Percentiles rank a stretch among this genome's conserved stretches.
Conservation (phyloP, 2,113 vertebrate species). For the Meles meles region DNA sequence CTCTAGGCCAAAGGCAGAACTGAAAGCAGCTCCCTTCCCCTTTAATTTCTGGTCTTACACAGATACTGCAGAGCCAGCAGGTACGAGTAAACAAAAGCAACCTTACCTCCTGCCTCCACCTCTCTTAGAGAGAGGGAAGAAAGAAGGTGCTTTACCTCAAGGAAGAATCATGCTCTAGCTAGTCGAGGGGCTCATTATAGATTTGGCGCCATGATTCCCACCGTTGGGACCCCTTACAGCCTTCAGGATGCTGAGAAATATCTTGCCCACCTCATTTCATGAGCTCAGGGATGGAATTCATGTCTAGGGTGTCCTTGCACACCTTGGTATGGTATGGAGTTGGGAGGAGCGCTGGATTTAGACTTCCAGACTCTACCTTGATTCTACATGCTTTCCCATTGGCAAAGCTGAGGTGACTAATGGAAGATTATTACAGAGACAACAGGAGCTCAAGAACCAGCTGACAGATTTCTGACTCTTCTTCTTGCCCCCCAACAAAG, state of each 20-base stretch:
- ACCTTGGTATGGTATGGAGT: neutral
- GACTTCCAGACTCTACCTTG: neutral
- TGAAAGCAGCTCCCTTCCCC: neutral
- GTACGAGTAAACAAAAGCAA: neutral
- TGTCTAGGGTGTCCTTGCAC: fast-evolving
- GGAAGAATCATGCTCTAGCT: neutral
- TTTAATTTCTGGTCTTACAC: neutral
- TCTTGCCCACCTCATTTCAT: neutral
- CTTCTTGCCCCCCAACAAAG: neutral
- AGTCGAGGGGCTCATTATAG: neutral
- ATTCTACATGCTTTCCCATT: neutral
- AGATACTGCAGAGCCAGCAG: neutral
- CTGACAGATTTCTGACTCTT: neutral
- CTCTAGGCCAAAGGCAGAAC: neutral
- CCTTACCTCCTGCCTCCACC: neutral
- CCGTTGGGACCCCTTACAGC: no score
- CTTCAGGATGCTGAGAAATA: neutral
- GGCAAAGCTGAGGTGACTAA: neutral
- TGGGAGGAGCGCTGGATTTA: neutral
- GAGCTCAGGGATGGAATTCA: neutral
- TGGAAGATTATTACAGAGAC: neutral
- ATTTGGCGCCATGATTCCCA: neutral
- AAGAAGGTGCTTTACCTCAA: neutral
- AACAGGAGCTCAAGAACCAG: neutral
- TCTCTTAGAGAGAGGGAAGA: neutral